Percentiles rank a stretch among this genome's conserved stretches.
These are phyloP conservation scores for Sarotherodon lohbergeri DNA, from an alignment of 2,113 vertebrate genomes.

Conservation along the genomic window DNA sequence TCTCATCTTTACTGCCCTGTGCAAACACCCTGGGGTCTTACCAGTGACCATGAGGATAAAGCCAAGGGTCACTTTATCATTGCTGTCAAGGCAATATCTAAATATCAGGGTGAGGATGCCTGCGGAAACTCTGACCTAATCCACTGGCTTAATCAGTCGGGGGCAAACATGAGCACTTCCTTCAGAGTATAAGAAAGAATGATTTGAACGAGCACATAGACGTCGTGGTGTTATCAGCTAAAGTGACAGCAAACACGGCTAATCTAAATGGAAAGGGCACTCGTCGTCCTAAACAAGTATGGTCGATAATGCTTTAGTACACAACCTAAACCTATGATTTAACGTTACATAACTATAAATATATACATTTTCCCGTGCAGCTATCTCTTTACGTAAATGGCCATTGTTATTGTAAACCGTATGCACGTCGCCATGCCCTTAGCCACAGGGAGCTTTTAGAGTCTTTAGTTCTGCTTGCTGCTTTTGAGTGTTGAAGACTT, in stretches of 20 bases:
- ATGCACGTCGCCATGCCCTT: background rate
- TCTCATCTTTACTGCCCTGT: constrained; percentile 41
- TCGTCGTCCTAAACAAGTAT: background rate
- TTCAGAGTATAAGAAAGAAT: background rate
- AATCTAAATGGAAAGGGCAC: background rate
- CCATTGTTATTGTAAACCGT: constrained; percentile 20
- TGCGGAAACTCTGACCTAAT: background rate
- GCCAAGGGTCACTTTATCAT: background rate
- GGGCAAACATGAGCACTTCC: constrained; percentile 41
- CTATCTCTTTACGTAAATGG: background rate
- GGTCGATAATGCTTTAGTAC: background rate
- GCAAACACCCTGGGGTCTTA: constrained; percentile 47
- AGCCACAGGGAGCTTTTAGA: background rate
- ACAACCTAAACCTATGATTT: background rate
- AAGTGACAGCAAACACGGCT: background rate
- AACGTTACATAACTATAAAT: background rate
- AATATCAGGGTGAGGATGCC: background rate
- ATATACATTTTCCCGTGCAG: background rate
- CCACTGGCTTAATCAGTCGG: constrained; percentile 24
- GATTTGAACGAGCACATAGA: background rate
- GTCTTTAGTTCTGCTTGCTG: background rate
- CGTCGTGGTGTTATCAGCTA: background rate
- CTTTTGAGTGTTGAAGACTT: background rate
- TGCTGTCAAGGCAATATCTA: background rate
- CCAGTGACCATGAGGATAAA: background rate